Evolutionary conservation across 1,140 invertebrate genomes (phyloP).

Genomic region (Acromyrmex charruanus): DNA sequence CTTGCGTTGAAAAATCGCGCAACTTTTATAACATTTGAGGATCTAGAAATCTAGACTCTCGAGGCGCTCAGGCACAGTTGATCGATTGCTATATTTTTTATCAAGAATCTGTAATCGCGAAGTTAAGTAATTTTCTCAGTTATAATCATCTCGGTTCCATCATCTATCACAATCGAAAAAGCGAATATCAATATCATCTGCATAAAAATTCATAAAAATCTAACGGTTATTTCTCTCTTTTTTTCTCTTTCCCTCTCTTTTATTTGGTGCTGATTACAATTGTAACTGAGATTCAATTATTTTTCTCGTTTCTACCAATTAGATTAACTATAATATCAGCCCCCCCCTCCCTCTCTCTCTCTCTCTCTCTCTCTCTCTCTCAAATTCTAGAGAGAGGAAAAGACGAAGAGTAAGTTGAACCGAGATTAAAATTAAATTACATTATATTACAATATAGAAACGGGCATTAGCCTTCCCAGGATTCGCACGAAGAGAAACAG

Average conservation of each 20-base stretch:
- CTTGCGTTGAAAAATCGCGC: background rate
- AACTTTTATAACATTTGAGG: conserved; percentile 13
- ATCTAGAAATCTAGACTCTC: background rate
- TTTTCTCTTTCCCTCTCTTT: background rate
- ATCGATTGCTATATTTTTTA: background rate
- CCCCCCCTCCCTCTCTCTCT: too few species aligned
- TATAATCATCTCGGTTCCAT: background rate
- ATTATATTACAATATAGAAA: too few species aligned
- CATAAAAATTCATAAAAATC: conserved; percentile 3
- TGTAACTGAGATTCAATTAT: conserved; percentile 11
- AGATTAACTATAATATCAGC: too few species aligned
- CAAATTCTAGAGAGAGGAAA: too few species aligned
- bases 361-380: too few species aligned
- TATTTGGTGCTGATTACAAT: background rate
- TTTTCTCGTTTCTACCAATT: background rate
- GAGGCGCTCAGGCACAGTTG: background rate
- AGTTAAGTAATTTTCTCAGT: background rate
- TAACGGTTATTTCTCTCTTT: background rate
- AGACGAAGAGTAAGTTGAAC: too few species aligned
- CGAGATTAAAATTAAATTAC: too few species aligned
- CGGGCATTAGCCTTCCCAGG: background rate
- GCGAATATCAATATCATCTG: background rate
- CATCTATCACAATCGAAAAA: background rate
- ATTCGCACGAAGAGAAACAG: background rate
- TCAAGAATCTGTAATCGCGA: background rate